Conservation (phyloP, 2,797 vertebrate species). For the Sebastes vulpes region DNA sequence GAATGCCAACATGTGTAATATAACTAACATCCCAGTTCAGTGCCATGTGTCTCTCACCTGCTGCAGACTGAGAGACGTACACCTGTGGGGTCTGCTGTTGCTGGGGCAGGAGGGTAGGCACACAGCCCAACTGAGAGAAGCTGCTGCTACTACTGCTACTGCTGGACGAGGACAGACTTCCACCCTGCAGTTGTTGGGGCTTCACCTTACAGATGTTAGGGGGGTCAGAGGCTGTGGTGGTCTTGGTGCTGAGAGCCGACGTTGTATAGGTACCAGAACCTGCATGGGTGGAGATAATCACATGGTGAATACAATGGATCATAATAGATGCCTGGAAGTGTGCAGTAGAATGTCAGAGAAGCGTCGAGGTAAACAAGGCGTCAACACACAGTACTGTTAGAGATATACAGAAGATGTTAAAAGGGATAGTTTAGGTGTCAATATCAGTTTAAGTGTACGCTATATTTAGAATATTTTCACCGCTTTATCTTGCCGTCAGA, state of each 20-base stretch:
- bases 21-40: neutral
- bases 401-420: neutral
- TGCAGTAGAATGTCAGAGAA: neutral
- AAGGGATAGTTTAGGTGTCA: neutral
- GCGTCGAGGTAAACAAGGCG: neutral
- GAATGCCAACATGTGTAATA: neutral
- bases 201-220: constrained; percentile 99
- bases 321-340: too few relatives aligned
- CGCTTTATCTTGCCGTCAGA: too few relatives aligned
- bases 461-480: too few relatives aligned
- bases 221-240: constrained; percentile 95
- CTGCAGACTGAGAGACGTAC: constrained; percentile 98
- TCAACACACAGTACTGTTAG: neutral
- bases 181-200: constrained; percentile 95
- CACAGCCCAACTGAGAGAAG: constrained; percentile 96
- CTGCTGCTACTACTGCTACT: constrained; percentile 82
- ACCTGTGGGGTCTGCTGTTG: constrained; percentile 97
- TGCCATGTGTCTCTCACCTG: constrained; percentile 85
- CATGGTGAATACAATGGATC: neutral
- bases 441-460: too few relatives aligned
- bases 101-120: constrained; percentile 94
- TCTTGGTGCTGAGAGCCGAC: constrained; percentile 96
- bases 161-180: constrained; percentile 86
- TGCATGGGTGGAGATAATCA: constrained; percentile 52
- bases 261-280: constrained; percentile 97